phyloP scores from a whole-genome alignment of 2,888 invertebrate genomes.

The Cataglyphis albicans region DNA sequence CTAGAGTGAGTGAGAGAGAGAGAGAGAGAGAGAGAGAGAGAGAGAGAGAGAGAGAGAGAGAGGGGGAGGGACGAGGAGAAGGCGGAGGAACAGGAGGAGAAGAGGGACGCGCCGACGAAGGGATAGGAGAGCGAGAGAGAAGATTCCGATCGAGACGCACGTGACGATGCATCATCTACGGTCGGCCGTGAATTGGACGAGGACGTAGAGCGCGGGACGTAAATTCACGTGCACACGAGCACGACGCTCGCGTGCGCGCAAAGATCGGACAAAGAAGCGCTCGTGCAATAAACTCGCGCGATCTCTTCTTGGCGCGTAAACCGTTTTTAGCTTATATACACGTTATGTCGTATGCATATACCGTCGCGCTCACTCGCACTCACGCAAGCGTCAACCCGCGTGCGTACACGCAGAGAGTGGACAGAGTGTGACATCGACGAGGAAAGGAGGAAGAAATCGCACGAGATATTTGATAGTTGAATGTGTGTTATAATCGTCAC shows the following conservation, averaged over 20 bases:
- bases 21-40: conserved; percentile 6
- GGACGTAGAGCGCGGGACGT: conserved; percentile 69
- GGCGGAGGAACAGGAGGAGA: conserved; percentile 5
- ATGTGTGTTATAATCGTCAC: not conserved
- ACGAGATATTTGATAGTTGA: not conserved
- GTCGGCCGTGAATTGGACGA: conserved; percentile 72
- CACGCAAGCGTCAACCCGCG: conserved; percentile 50
- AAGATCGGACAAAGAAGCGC: conserved; percentile 72
- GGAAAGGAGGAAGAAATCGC: not conserved
- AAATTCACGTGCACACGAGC: conserved; percentile 69
- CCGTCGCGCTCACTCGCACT: conserved; percentile 59
- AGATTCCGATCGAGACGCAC: conserved; percentile 74
- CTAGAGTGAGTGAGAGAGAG: conserved; percentile 64
- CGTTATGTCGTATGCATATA: conserved; percentile 29
- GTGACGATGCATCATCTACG: conserved; percentile 76
- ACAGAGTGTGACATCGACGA: not conserved
- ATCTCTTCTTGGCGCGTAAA: conserved; percentile 73
- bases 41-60: conserved; percentile 43
- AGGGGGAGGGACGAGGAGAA: conserved; percentile 30
- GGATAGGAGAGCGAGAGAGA: conserved; percentile 51
- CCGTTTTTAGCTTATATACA: conserved; percentile 60
- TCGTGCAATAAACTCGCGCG: conserved; percentile 76
- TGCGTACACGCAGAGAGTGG: not conserved
- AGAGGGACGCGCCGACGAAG: conserved; percentile 48
- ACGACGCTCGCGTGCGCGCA: conserved; percentile 55